Evolutionary conservation across 2,888 invertebrate species (phyloP).

Genomic region (Pecten maximus): DNA sequence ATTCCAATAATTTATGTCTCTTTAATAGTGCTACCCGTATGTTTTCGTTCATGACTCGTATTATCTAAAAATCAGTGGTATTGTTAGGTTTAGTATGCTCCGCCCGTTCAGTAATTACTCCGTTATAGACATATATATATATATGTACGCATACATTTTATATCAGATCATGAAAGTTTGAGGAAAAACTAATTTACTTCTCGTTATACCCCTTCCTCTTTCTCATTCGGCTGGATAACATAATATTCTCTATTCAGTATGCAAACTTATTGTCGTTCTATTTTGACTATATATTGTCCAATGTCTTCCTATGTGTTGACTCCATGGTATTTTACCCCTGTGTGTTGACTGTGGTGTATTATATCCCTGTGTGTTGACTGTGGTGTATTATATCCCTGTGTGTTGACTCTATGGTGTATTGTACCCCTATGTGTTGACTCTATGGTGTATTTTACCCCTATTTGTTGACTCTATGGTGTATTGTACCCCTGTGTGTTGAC

Average conservation of each 20-base stretch:
- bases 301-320: too few species aligned
- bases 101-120: neutral
- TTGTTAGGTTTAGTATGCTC: neutral
- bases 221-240: too few species aligned
- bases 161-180: too few species aligned
- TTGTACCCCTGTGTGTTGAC: neutral
- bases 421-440: neutral
- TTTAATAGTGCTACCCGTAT: neutral
- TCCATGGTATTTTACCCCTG: neutral
- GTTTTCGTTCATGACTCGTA: neutral
- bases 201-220: too few species aligned
- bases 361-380: too few species aligned
- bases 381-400: too few species aligned
- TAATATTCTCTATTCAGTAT: too few species aligned
- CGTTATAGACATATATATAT: too few species aligned
- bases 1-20: neutral
- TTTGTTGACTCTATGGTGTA: neutral
- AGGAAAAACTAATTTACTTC: too few species aligned
- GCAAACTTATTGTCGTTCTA: too few species aligned
- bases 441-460: neutral
- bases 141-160: too few species aligned
- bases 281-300: too few species aligned
- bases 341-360: neutral
- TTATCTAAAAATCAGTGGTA: neutral
- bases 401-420: neutral